These are phyloP conservation scores for Drosophila eohydei DNA, from an alignment of 2,888 invertebrate genomes.

Conservation along the genomic window DNA sequence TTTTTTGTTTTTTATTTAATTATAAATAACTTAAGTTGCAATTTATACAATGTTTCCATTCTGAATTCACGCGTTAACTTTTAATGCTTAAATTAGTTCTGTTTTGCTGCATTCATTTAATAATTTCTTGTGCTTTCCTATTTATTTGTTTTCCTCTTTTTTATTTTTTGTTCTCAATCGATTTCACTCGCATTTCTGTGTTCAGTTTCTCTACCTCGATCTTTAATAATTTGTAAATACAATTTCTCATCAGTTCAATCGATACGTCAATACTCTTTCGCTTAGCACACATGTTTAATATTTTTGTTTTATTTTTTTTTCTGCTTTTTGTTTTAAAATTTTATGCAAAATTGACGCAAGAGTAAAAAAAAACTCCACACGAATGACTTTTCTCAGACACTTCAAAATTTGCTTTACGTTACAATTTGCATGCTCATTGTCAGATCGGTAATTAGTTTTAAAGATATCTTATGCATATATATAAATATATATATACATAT, in stretches of 20 bases:
- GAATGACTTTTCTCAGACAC: slow-evolving; percentile 56
- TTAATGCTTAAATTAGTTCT: slow-evolving; percentile 63
- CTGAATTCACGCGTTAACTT: slow-evolving; percentile 60
- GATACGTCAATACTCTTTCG: slow-evolving; percentile 42
- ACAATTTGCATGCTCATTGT: slow-evolving; percentile 54
- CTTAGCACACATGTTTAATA: slow-evolving; percentile 39
- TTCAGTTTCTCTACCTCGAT: slow-evolving; percentile 16
- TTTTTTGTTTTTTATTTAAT: slow-evolving; percentile 82
- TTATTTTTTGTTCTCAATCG: slow-evolving; percentile 61
- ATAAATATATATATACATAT: slow-evolving; percentile 37
- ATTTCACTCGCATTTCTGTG: slow-evolving; percentile 39
- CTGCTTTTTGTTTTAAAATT: slow-evolving; percentile 37
- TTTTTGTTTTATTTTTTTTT: slow-evolving; percentile 16
- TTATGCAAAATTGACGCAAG: slow-evolving; percentile 63
- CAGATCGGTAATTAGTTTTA: slow-evolving; percentile 55
- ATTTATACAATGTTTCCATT: slow-evolving; percentile 78
- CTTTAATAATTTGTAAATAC: slow-evolving; percentile 51
- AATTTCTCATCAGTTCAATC: slow-evolving; percentile 29
- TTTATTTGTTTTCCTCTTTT: neutral
- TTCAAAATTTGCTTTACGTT: slow-evolving; percentile 32
- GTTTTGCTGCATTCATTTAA: slow-evolving; percentile 48
- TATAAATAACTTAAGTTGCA: slow-evolving; percentile 85
- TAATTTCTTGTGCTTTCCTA: slow-evolving; percentile 69
- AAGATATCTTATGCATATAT: slow-evolving; percentile 47
- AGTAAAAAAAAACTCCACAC: slow-evolving; percentile 54